phyloP scores from a whole-genome alignment of 2,888 invertebrate species.

The Noctua janthe region DNA sequence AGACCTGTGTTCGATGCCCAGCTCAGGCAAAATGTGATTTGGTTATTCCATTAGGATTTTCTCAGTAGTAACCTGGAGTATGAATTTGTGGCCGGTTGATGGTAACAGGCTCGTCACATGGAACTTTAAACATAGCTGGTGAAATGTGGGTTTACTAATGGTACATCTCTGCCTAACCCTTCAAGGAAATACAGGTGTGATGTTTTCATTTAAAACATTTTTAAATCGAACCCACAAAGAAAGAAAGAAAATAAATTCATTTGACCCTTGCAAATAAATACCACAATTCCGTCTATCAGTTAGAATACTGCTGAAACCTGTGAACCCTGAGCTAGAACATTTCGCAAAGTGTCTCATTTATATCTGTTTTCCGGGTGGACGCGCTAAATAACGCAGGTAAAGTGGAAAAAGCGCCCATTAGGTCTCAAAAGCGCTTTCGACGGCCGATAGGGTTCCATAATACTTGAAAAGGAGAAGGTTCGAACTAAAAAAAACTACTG shows the following conservation, averaged over 20 bases:
- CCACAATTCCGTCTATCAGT: conserved; percentile 3
- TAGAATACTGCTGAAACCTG: conserved; percentile 27
- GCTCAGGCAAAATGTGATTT: background rate
- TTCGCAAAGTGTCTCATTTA: conserved; percentile 75
- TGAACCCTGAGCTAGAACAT: conserved; percentile 35
- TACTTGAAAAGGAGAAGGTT: conserved; percentile 56
- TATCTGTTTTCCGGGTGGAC: conserved; percentile 78
- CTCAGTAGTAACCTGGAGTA: background rate
- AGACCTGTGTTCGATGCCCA: background rate
- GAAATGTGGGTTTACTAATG: background rate
- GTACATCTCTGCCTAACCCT: background rate
- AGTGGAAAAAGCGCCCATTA: conserved; percentile 56
- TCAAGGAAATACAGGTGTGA: background rate
- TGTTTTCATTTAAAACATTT: background rate
- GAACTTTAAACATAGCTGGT: background rate
- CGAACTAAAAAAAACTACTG: background rate
- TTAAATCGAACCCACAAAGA: background rate
- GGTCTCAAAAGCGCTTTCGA: conserved; percentile 74
- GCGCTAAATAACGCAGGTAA: conserved; percentile 76
- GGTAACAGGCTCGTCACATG: background rate
- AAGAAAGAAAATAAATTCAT: background rate
- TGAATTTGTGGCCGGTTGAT: background rate
- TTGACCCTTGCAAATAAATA: background rate
- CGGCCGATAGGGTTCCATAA: conserved; percentile 76
- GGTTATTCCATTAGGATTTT: background rate